Percentiles rank a stretch among this genome's conserved stretches.
Evolutionary conservation across 2,113 vertebrate species (phyloP).

Genomic region (Gasterosteus aculeatus): DNA sequence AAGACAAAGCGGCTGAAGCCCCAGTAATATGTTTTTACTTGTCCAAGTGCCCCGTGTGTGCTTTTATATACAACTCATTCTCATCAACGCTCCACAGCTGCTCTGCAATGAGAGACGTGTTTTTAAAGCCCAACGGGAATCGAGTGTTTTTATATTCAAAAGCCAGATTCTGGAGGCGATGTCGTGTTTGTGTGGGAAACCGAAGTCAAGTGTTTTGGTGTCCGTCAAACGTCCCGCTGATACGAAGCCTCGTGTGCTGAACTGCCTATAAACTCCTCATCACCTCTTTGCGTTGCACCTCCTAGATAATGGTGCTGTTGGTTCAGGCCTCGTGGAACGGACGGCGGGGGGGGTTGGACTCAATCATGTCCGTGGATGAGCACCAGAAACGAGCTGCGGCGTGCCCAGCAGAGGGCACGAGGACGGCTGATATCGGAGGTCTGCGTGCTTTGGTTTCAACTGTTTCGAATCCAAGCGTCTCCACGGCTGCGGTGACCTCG

Average conservation of each 20-base stretch:
- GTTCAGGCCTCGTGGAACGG: too few species aligned
- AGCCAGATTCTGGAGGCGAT: background rate
- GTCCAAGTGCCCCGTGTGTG: background rate
- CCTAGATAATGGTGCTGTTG: slow-evolving; percentile 18
- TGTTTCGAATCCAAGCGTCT: background rate
- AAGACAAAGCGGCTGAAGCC: background rate
- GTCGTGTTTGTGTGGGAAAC: background rate
- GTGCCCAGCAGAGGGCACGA: too few species aligned
- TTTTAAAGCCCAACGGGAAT: slow-evolving; percentile 1
- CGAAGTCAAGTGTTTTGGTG: background rate
- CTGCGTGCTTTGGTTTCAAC: background rate
- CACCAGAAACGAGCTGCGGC: background rate
- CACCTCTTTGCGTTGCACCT: background rate
- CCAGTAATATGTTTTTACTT: background rate
- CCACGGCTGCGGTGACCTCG: background rate
- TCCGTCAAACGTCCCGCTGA: background rate
- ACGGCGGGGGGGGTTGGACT: background rate
- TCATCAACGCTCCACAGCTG: slow-evolving; percentile 1
- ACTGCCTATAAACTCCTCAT: background rate
- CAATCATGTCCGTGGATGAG: background rate
- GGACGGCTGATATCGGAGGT: background rate
- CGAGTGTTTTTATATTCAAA: slow-evolving; percentile 20
- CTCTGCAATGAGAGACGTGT: background rate
- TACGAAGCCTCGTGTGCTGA: background rate
- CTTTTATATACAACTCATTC: background rate